Base-by-base conservation (phyloP, 2,888 invertebrate species). In the Sphinx pinastri region DNA sequence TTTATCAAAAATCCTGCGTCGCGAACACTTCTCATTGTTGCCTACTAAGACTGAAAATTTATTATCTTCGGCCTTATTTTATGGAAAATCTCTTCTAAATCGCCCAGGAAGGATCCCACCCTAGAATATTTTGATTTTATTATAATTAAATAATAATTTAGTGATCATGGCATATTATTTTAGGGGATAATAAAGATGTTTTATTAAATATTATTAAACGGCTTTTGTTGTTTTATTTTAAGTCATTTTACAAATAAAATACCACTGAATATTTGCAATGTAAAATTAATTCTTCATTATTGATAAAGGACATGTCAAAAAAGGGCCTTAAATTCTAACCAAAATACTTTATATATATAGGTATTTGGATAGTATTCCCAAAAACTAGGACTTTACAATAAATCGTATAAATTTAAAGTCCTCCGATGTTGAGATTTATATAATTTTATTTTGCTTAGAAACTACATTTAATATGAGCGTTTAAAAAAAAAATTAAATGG, bases 111-210 rank as follows among this genome's bases (percentile, higher is more conserved):
- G 85, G 82, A 88, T 88, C 91, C 92, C 91, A 91, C 90, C 90
- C 89, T 89, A 88, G 86, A 72, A 77, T 84, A 80, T 83, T 77
- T 84, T 79, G 77, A 75, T 77, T 80, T 82, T 72, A 80, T 81
- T 84, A 79, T 86, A 84, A 86, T 83, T 82, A 85, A 83, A 77
- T 76, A 83, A 77, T 76, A 75, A 81, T 80, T 74, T 71, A 54
- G 57, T 47, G 69, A 74, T 81, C 83, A 83, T 82, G 76, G 75
- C 74, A 77, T 84, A 87, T 78, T 79, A 77, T 79, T 70, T 77
- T 87, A 88, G 80, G 85, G 82, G 81, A 82, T 81, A 90, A 88
- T 90, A 91, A 91, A 91, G 84, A 89, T 88, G 86, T 88, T 88
- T 60, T 87, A 85, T 85, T 85, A 75, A 76, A 76, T 74, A 75